Base-by-base conservation (phyloP, 2,888 invertebrate genomes). In the Pyrochroa serraticornis region DNA sequence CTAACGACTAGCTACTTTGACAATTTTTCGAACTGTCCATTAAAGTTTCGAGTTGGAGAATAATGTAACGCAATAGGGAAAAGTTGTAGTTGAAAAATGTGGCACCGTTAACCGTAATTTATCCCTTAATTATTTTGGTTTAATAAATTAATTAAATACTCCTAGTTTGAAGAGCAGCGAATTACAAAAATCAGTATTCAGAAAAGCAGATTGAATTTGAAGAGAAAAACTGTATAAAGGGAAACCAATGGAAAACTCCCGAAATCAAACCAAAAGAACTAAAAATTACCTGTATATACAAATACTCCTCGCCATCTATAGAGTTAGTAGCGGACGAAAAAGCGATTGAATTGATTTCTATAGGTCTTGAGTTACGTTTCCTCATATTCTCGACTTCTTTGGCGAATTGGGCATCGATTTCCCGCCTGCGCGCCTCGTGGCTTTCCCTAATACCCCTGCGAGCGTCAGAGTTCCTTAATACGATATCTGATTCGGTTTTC, bases 401-500 rank as follows among this genome's bases (percentile, higher is more conserved):
- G 33, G 79, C 76, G 66, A 80, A 80, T 60, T 79, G 77, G 58
- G 69, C 70, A 65, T 81, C 82, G 44, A 81, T 77, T 60, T 82
- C 82, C 54, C 76, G 75, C 54, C 81, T 75, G 62, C 82, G 77
- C 9, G 80, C 80, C 61, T 81, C 81, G 64, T 82, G 68, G 62
- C 77, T 80, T 58, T 81, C 81, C 50, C 82, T 73, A 42, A 82
- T 77, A 63, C 82, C 82, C 65, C 81, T 81, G 50, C 83, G 77
- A 57, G 81, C 80, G 58, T 82, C 82, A 44, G 83, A 81, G 77
- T 83, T 87, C 72, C 89, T 84, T 75, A 91, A 85, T 71, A 91
- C 88, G 76, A 93, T 92, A 79, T 92, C 91, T 60, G 92, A 92
- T 82, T 93, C 93, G 75, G 93, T 93, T 83, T 92, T 92, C 85